Conservation (phyloP, 1,140 invertebrate genomes). For the Dinoponera quadriceps region DNA sequence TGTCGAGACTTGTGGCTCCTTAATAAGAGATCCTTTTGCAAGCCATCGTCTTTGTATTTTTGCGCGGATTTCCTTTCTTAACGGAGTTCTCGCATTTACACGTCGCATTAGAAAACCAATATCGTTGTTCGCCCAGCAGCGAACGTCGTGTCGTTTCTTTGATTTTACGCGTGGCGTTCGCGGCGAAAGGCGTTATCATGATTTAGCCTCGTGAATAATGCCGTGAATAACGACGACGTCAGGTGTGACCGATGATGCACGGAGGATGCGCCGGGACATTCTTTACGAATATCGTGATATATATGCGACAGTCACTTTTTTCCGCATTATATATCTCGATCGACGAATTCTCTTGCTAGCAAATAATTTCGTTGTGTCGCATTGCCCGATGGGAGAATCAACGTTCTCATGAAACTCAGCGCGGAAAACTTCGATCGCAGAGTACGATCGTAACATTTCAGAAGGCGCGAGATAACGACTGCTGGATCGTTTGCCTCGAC, state of each 20-base stretch:
- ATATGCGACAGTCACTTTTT: slow-evolving; percentile 35
- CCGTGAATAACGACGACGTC: slow-evolving; percentile 30
- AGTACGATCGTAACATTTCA: too few relatives aligned
- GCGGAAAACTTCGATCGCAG: too few relatives aligned
- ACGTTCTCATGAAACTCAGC: too few relatives aligned
- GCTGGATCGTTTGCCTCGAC: slow-evolving; percentile 28
- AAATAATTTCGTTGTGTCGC: too few relatives aligned
- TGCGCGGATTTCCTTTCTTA: slow-evolving; percentile 29
- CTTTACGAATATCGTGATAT: slow-evolving; percentile 39
- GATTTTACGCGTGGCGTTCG: slow-evolving; percentile 35
- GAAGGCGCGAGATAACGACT: neutral
- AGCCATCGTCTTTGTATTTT: slow-evolving; percentile 1
- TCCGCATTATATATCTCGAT: slow-evolving; percentile 26
- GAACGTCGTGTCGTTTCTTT: neutral
- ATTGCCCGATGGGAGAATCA: too few relatives aligned
- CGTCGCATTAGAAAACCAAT: slow-evolving; percentile 15
- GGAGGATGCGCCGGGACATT: slow-evolving; percentile 16
- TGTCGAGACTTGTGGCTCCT: slow-evolving; percentile 32
- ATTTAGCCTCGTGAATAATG: slow-evolving; percentile 49
- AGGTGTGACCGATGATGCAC: slow-evolving; percentile 49
- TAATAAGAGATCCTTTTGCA: slow-evolving; percentile 35
- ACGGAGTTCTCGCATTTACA: slow-evolving; percentile 25
- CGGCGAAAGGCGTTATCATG: slow-evolving; percentile 40
- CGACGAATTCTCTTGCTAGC: slow-evolving; percentile 5
- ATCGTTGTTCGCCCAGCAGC: slow-evolving; percentile 2